These are phyloP conservation scores for Turritopsis dohrnii DNA, from an alignment of 30 jellyfish, hydroid and myxozoan species.

Conservation along the genomic window DNA sequence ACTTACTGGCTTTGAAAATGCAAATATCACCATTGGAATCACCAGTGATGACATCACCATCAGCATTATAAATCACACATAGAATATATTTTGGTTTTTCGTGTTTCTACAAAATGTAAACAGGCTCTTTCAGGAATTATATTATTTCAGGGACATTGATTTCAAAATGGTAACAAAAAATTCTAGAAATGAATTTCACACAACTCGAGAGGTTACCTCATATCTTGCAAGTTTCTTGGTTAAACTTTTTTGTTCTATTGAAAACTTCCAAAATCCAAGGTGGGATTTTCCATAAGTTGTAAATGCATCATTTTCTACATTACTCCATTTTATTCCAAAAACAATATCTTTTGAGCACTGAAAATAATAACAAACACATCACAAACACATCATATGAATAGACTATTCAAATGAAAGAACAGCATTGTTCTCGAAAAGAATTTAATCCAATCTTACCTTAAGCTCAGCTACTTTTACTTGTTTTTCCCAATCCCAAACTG, in stretches of 20 bases:
- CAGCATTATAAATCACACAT: conserved; percentile 43
- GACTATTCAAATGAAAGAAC: too few species aligned
- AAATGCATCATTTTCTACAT: conserved; percentile 18
- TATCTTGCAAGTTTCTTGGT: conserved; percentile 57
- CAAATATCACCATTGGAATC: conserved; percentile 72
- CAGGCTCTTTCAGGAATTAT: too few species aligned
- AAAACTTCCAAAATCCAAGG: conserved; percentile 70
- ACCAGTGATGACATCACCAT: conserved; percentile 62
- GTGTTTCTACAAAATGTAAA: conserved; percentile 35
- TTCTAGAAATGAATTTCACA: background rate
- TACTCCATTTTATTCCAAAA: conserved; percentile 50
- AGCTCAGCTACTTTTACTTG: conserved; percentile 43
- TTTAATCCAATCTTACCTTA: conserved; percentile 44
- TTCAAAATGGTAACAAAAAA: background rate
- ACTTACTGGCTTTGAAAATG: conserved; percentile 56
- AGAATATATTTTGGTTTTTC: conserved; percentile 70
- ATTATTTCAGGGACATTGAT: too few species aligned
- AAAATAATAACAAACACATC: background rate
- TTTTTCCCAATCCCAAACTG: conserved; percentile 79
- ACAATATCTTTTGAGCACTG: conserved; percentile 78
- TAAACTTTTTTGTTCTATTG: conserved; percentile 35
- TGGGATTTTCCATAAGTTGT: conserved; percentile 73
- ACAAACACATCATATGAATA: too few species aligned
- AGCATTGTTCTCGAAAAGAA: background rate
- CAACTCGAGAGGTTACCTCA: conserved; percentile 63